Conservation (phyloP, 2,797 vertebrate genomes). For the Pseudopleuronectes americanus region DNA sequence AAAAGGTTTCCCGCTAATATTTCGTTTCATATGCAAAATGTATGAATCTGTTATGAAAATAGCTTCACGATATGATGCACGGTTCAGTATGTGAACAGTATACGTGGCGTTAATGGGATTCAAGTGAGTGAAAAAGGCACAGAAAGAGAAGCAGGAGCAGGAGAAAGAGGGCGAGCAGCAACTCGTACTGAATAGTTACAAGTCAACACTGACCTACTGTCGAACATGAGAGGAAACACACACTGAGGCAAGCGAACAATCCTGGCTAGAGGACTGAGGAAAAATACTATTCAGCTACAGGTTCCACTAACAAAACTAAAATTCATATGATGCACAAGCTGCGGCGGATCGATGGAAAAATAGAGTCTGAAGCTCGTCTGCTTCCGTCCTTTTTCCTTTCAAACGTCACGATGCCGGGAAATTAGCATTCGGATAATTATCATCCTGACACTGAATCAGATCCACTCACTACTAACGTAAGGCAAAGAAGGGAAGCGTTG, state of each 20-base stretch:
- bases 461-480: slow-evolving; percentile 50
- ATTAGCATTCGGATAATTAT: slow-evolving; percentile 34
- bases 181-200: slow-evolving; percentile 48
- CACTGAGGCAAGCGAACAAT: slow-evolving; percentile 54
- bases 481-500: slow-evolving; percentile 58
- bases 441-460: slow-evolving; percentile 18
- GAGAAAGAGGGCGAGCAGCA: slow-evolving; percentile 25
- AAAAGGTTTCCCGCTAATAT: slow-evolving; percentile 38
- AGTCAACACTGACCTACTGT: slow-evolving; percentile 68
- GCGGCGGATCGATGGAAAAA: slow-evolving; percentile 31
- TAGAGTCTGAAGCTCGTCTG: slow-evolving; percentile 19
- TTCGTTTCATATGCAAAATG: slow-evolving; percentile 56
- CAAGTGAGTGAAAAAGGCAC: slow-evolving; percentile 66
- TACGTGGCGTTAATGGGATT: slow-evolving; percentile 59
- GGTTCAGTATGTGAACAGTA: slow-evolving; percentile 57
- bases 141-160: slow-evolving; percentile 39
- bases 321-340: slow-evolving; percentile 25
- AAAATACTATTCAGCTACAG: slow-evolving; percentile 48
- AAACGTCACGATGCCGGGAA: slow-evolving; percentile 33
- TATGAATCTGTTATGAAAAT: slow-evolving; percentile 73
- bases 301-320: slow-evolving; percentile 50
- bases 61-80: slow-evolving; percentile 56
- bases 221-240: slow-evolving; percentile 38
- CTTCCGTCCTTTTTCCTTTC: slow-evolving; percentile 22
- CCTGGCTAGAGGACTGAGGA: slow-evolving; percentile 31